Conservation (phyloP, 2,113 vertebrate genomes). For the Coturnix japonica region DNA sequence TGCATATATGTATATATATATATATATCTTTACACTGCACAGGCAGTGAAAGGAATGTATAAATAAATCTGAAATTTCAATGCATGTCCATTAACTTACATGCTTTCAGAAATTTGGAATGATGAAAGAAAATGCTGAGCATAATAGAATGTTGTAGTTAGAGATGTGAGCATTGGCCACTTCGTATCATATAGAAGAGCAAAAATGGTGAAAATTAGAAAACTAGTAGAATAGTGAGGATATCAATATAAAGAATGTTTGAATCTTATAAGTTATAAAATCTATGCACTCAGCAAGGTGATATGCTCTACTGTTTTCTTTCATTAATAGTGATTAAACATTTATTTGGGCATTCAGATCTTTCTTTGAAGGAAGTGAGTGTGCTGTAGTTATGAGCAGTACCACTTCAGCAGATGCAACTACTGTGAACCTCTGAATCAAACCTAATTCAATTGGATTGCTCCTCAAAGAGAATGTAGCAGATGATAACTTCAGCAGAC, state of each 20-base stretch:
- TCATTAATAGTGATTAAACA: not conserved
- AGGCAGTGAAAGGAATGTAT: not conserved
- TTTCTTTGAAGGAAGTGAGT: not conserved
- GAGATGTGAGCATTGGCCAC: not conserved
- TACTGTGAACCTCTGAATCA: not conserved
- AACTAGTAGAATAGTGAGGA: not conserved
- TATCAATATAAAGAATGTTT: not conserved
- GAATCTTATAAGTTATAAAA: not conserved
- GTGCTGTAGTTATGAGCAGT: not conserved
- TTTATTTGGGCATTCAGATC: not conserved
- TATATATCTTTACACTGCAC: not conserved
- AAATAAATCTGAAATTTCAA: not conserved
- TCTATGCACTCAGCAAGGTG: not conserved
- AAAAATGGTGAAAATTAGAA: not conserved
- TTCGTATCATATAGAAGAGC: not conserved
- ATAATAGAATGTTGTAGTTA: not conserved
- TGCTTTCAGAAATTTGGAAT: not conserved
- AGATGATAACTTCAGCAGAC: not conserved
- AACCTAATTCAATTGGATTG: accelerated
- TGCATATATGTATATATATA: too few species aligned
- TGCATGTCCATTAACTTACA: not conserved
- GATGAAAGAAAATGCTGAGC: constrained; percentile 4
- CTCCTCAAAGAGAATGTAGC: not conserved
- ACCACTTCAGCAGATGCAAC: not conserved
- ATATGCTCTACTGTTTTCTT: not conserved